Conservation (phyloP, 2,113 vertebrate genomes). For the Thermophis baileyi region DNA sequence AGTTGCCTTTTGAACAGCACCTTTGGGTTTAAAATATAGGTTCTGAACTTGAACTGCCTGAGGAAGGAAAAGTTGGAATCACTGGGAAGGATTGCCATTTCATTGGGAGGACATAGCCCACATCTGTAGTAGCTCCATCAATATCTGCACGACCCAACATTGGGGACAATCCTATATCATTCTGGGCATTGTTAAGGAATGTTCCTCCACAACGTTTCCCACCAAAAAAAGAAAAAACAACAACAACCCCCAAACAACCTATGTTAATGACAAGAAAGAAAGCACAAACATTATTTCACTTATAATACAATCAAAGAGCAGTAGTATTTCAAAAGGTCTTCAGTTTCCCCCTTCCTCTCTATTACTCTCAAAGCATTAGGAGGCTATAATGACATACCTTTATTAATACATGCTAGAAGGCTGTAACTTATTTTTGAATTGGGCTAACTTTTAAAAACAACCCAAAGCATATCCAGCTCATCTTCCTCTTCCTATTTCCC, state of each 20-base stretch:
- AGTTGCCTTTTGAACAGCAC: neutral
- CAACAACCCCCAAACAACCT: neutral
- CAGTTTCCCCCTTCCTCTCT: neutral
- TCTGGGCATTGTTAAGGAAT: neutral
- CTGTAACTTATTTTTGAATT: slow-evolving; percentile 42
- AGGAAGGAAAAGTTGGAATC: neutral
- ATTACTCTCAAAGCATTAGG: slow-evolving; percentile 10
- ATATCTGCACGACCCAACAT: neutral
- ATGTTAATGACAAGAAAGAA: neutral
- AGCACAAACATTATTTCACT: neutral
- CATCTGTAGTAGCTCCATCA: neutral
- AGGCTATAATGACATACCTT: slow-evolving; percentile 29
- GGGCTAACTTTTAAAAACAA: neutral
- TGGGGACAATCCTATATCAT: neutral
- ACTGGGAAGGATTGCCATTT: neutral
- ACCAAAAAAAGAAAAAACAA: too few species aligned
- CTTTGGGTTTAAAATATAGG: neutral
- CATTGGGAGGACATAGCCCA: too few species aligned
- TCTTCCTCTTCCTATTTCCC: too few species aligned
- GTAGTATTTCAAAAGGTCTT: slow-evolving; percentile 1
- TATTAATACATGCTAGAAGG: slow-evolving; percentile 56
- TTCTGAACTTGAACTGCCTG: neutral
- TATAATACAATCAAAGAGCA: slow-evolving; percentile 14
- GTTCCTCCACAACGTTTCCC: neutral
- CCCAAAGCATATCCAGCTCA: too few species aligned